Evolutionary conservation across 1,140 invertebrate species (phyloP), one percentile per base, ranked within the genome.

Genomic region (Ephestia elutella): DNA sequence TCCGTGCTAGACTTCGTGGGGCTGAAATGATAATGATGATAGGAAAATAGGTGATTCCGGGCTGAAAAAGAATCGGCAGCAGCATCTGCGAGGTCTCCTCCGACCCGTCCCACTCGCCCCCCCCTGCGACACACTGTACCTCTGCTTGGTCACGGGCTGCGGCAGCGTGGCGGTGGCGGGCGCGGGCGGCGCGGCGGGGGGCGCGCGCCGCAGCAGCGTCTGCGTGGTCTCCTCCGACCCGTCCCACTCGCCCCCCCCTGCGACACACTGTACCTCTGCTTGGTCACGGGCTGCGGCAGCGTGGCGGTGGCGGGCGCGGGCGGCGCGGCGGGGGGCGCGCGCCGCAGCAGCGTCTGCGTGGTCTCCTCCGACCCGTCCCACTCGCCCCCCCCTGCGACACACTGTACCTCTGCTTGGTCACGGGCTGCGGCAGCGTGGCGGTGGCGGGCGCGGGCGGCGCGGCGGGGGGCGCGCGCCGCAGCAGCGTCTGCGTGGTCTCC

Each of bases 401-500:
- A n/a, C n/a, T n/a, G n/a, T n/a, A n/a, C n/a, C n/a, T n/a, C n/a
- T n/a, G n/a, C n/a, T n/a, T n/a, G n/a, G n/a, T n/a, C n/a, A n/a
- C n/a, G n/a, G n/a, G 69, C 67, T 62, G 62, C 50, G 66, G 70
- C 0, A 59, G 64, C 35, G 56, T 66, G 49, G 71, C 70, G 35
- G 70, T 19, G 38, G 69, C 75, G 68, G 73, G 72, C 54, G 71
- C 73, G n/a, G n/a, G n/a, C 25, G 3, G 61, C 20, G 5, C 32
- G 11, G 5, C 32, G 5, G 32, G 11, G 5, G 11, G 5, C 8
- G 11, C 13, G 8, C 8, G 5, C 5, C 32, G 76, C 71, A 82
- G 80, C 73, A 81, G 70, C 49, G 82, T 81, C 74, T 86, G 80
- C 56, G 82, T 82, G 63, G 76, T 75, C 32, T 56, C 76, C 32